Base-by-base conservation (phyloP, 35 echinoderm and acorn worm genomes). In the Ptychodera flava region DNA sequence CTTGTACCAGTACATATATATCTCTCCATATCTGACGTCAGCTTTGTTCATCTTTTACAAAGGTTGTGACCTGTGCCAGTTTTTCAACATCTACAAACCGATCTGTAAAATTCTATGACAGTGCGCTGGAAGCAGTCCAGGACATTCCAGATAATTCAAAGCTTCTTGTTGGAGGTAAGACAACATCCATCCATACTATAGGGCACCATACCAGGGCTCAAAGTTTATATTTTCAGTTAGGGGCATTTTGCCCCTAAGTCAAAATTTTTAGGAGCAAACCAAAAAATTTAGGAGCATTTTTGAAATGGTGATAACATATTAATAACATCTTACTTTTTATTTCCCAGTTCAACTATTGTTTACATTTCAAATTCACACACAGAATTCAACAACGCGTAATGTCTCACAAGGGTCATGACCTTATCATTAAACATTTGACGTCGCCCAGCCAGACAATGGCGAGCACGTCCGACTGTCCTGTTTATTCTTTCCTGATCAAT, bases 121-220 rank as follows among this genome's bases (percentile, higher is more conserved):
- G 88, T 83, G 80, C 91, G 28, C 31, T 52, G 33, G 87, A 93
- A 35, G 95, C 95, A 36, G 88, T 97, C 1, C 52, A 78, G 16
- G 95, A 97, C 35, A 93, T 97, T 34, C 92, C 91, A 35, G 92
- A 97, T 89, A 36, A 84, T 77, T 81, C 95, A 10, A 93, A 82
- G 16, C 86, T 97, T 6, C 78, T 97, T 22, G 95, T 97, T 82
- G 95, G 95, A 90, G 95, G 95, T 97, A 85, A 91, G 87, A 36
- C n/a, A 0, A 29, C 76, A 81, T 37, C 16, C 27, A 30, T 38
- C 1, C 75, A 77, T 15, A n/a, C 15, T 15, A 15, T 15, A 15
- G n/a, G 15, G 15, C n/a, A n/a, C 15, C n/a, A 15, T 77, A 77
- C 15, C 15, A n/a, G 15, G n/a, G 15, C n/a, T 80, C 31, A 30